phyloP scores from a whole-genome alignment of 2,113 vertebrate genomes.

The Gallinago media region DNA sequence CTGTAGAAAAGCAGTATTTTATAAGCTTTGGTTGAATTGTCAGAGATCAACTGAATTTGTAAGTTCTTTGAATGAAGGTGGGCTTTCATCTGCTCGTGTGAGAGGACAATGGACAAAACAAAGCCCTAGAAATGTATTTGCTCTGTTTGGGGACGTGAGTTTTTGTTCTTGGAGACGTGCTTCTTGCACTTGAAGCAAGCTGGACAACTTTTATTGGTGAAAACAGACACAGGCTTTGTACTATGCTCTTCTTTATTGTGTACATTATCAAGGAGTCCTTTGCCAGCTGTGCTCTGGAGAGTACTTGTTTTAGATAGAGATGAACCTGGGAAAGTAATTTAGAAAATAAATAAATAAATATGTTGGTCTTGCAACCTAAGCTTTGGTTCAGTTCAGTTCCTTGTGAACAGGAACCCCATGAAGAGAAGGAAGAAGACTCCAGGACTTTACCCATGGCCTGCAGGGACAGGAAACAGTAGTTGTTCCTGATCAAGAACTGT shows the following conservation, averaged over 20 bases:
- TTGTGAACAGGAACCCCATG: rapidly evolving
- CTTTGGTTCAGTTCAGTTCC: background rate
- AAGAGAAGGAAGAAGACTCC: background rate
- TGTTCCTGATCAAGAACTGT: background rate
- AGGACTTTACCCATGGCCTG: background rate
- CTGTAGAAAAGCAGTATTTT: background rate
- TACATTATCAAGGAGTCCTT: background rate
- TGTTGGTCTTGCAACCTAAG: background rate
- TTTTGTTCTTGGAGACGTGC: background rate
- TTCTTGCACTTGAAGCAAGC: background rate
- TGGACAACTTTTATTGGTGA: background rate
- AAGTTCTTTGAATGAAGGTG: background rate
- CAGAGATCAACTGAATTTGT: background rate
- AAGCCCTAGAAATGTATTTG: background rate
- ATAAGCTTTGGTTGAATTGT: background rate
- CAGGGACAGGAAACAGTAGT: background rate
- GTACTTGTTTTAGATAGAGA: background rate
- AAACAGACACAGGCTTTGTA: background rate
- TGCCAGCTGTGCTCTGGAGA: background rate
- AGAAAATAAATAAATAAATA: background rate
- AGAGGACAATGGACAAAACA: background rate
- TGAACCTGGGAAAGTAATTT: background rate
- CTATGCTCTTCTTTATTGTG: background rate
- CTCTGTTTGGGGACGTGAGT: background rate
- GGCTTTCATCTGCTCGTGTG: background rate